Conservation (phyloP, 2,888 invertebrate species). For the Chrysotoxum bicinctum region DNA sequence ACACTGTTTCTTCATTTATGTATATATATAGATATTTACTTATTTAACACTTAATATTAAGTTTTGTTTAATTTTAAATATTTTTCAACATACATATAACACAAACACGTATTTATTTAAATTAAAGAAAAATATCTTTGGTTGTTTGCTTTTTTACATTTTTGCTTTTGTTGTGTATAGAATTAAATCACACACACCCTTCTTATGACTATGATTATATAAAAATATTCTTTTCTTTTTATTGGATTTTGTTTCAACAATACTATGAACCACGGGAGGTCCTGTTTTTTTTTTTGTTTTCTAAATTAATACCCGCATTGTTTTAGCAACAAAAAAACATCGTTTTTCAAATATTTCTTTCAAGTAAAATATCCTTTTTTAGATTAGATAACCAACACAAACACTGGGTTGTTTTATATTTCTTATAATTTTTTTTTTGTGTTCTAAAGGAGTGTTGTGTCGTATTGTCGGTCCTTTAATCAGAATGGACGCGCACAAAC, state of each 20-base stretch:
- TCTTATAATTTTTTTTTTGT: not conserved
- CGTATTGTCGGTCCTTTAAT: slow-evolving; percentile 74
- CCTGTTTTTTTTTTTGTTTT: not conserved
- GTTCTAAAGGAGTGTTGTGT: slow-evolving; percentile 25
- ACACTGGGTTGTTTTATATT: slow-evolving; percentile 29
- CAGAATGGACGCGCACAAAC: slow-evolving; percentile 76
- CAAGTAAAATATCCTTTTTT: slow-evolving; percentile 40
- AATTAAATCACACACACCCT: slow-evolving; percentile 62
- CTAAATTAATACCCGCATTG: slow-evolving; percentile 36
- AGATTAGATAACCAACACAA: slow-evolving; percentile 70
- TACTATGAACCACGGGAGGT: slow-evolving; percentile 21
- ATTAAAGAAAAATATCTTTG: not conserved
- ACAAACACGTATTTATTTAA: slow-evolving; percentile 7
- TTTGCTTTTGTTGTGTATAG: not conserved
- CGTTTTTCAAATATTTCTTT: slow-evolving; percentile 2
- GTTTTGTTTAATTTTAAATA: not conserved
- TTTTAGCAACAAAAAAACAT: not conserved
- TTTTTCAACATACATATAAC: not conserved
- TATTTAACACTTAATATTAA: slow-evolving; percentile 7
- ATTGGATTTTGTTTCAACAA: slow-evolving; percentile 19
- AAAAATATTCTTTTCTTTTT: slow-evolving; percentile 59
- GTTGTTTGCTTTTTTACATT: not conserved
- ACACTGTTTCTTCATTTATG: slow-evolving; percentile 25
- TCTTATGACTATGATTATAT: slow-evolving; percentile 68
- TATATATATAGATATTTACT: not conserved